phyloP scores from a whole-genome alignment of 1,140 invertebrate genomes.

The Cryptotermes secundus region DNA sequence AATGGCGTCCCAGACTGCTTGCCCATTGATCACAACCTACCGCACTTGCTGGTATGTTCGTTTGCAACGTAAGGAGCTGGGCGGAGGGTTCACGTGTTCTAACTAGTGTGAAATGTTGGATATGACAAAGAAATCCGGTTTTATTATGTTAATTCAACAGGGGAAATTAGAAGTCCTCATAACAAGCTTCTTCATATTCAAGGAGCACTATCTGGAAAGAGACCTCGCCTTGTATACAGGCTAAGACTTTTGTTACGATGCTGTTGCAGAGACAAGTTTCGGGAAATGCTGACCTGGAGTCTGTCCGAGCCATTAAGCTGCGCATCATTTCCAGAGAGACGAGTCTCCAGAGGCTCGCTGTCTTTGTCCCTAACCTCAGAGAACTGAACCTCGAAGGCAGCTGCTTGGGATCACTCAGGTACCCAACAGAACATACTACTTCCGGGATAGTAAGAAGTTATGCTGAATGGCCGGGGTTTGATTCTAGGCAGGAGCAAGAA shows the following conservation, averaged over 20 bases:
- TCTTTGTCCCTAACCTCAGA: constrained; percentile 59
- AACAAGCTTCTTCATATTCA: too few relatives aligned
- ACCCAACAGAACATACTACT: not conserved
- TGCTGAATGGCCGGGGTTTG: too few relatives aligned
- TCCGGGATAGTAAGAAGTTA: not conserved
- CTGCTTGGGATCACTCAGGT: constrained; percentile 56
- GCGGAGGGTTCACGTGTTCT: too few relatives aligned
- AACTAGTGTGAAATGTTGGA: not conserved
- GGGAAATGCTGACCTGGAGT: constrained; percentile 11
- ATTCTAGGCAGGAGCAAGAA: too few relatives aligned
- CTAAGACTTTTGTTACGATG: not conserved
- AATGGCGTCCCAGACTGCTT: constrained; percentile 14
- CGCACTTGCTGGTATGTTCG: constrained; percentile 25
- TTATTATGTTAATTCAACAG: too few relatives aligned
- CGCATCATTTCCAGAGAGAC: constrained; percentile 61
- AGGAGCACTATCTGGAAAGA: too few relatives aligned
- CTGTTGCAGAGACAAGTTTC: constrained; percentile 24
- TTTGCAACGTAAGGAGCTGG: not conserved
- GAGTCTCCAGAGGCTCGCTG: constrained; percentile 58
- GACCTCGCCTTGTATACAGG: too few relatives aligned
- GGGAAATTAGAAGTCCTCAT: too few relatives aligned
- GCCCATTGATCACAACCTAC: constrained; percentile 26
- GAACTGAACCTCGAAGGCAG: constrained; percentile 64
- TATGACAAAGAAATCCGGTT: too few relatives aligned
- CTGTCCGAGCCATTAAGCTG: constrained; percentile 49